These are phyloP conservation scores for Sciurus vulgaris DNA, from an alignment of 2,797 vertebrate species.

Conservation along the genomic window DNA sequence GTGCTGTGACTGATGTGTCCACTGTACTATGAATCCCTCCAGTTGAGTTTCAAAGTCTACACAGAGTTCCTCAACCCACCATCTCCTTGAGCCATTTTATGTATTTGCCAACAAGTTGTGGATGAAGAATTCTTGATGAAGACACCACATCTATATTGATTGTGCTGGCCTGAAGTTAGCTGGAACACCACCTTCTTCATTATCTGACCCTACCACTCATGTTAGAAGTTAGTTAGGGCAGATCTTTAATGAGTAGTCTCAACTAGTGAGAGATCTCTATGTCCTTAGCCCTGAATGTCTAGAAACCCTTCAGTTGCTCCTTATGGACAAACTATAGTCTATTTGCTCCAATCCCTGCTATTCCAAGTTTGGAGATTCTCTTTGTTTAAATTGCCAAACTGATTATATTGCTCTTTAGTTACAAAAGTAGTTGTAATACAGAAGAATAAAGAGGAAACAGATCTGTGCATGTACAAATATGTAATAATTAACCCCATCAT, in stretches of 20 bases:
- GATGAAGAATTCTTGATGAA: not conserved
- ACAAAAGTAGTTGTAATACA: slow-evolving; percentile 15
- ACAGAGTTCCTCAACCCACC: not conserved
- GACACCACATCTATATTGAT: not conserved
- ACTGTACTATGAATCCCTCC: not conserved
- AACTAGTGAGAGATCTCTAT: not conserved
- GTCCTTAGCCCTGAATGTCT: not conserved
- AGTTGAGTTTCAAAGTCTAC: not conserved
- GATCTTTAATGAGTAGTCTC: not conserved
- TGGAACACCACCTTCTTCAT: not conserved
- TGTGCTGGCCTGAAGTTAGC: not conserved
- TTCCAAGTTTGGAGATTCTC: slow-evolving; percentile 14
- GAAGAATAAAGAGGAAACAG: not conserved
- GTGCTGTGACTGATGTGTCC: not conserved
- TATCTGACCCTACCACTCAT: not conserved
- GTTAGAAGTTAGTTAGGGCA: not conserved
- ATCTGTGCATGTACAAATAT: no score
- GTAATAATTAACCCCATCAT: no score
- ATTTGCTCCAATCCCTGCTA: not conserved
- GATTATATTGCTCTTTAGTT: slow-evolving; percentile 24
- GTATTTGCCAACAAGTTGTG: not conserved
- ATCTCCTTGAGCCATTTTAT: not conserved
- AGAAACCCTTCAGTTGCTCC: not conserved
- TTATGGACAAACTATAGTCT: not conserved
- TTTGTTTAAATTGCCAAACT: slow-evolving; percentile 30